Evolutionary conservation across 2,113 vertebrate species (phyloP).

Genomic region (Xyrauchen texanus): DNA sequence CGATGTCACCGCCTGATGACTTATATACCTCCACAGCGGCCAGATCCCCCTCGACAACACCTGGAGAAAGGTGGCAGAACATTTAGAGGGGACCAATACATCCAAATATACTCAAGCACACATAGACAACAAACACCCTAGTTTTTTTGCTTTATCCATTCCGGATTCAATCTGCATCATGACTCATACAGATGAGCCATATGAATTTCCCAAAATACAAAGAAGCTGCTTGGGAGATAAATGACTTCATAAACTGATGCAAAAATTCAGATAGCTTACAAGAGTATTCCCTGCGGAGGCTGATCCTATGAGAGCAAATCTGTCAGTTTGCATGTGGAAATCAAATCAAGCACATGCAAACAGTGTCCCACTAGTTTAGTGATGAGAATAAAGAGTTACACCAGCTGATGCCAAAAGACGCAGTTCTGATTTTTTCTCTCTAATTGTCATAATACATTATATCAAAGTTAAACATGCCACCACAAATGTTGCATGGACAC

Average conservation of each 20-base stretch:
- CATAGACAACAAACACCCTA: not conserved
- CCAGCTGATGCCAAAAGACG: not conserved
- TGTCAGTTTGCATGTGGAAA: conserved; percentile 4
- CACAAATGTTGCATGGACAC: no score
- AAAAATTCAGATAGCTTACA: not conserved
- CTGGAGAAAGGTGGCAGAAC: conserved; percentile 65
- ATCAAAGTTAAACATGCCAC: no score
- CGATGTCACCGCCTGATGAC: conserved; percentile 92
- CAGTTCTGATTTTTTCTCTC: no score
- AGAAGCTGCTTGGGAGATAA: no score
- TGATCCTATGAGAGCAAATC: not conserved
- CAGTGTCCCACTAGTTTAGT: not conserved
- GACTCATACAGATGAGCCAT: not conserved
- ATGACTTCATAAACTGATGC: not conserved
- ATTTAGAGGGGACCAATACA: conserved; percentile 32
- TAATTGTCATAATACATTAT: no score
- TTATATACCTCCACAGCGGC: conserved; percentile 95
- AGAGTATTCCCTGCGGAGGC: not conserved
- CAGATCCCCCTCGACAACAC: conserved; percentile 95
- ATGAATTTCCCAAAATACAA: conserved; percentile 12
- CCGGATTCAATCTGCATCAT: not conserved
- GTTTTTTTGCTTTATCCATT: not conserved
- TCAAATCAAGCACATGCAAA: not conserved
- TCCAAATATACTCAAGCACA: conserved; percentile 22
- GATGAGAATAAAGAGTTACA: conserved; percentile 5